Percentiles rank a stretch among this genome's conserved stretches.
phyloP scores from a whole-genome alignment of 1,140 invertebrate genomes.

The Battus philenor region DNA sequence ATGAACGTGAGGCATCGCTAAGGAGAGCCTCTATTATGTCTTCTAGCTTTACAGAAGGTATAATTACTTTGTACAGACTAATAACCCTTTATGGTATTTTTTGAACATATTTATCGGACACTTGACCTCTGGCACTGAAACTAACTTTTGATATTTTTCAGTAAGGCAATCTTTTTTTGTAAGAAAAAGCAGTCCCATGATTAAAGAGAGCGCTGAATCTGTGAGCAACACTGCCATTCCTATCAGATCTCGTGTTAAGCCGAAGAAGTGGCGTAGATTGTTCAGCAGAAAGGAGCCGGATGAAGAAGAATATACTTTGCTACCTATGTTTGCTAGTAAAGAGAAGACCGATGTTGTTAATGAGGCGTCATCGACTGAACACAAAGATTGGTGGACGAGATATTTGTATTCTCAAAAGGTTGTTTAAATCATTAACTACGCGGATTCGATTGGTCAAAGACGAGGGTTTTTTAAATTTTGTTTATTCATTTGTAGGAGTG shows the following conservation, averaged over 20 bases:
- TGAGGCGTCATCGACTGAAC: conserved; percentile 65
- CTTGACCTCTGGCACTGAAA: too few species aligned
- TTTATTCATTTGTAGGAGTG: conserved; percentile 25
- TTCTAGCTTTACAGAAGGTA: conserved; percentile 45
- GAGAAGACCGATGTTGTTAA: conserved; percentile 22
- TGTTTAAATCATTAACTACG: conserved; percentile 3
- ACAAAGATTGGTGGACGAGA: conserved; percentile 87
- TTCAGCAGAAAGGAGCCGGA: conserved; percentile 29
- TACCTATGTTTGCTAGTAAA: conserved; percentile 33
- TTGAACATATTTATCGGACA: too few species aligned
- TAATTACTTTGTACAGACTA: too few species aligned
- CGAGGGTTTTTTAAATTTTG: too few species aligned
- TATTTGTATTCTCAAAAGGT: conserved; percentile 82
- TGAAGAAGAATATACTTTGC: conserved; percentile 44
- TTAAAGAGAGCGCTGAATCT: conserved; percentile 3
- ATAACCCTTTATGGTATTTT: neutral
- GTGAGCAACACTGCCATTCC: conserved; percentile 10
- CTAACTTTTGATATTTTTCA: conserved; percentile 15
- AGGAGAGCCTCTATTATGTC: conserved; percentile 35
- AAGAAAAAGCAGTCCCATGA: conserved; percentile 22
- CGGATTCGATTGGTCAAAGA: neutral
- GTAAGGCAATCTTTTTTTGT: conserved; percentile 28
- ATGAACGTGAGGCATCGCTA: conserved; percentile 40
- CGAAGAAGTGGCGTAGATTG: conserved; percentile 26
- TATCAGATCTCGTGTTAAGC: conserved; percentile 6